phyloP scores from a whole-genome alignment of 2,797 vertebrate genomes.

The Tenualosa thibaudeaui region DNA sequence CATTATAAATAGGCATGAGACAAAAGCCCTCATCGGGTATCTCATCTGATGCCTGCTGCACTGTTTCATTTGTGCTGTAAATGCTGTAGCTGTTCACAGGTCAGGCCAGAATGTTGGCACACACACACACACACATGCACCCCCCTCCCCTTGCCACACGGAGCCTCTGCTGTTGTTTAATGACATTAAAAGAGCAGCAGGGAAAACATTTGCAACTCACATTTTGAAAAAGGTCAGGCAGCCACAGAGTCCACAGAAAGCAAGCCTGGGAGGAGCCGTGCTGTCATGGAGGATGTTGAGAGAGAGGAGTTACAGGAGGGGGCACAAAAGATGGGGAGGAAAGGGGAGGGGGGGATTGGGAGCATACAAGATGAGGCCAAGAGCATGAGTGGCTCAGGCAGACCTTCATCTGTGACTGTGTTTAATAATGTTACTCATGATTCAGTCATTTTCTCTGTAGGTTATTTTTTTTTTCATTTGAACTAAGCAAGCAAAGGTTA shows the following conservation, averaged over 20 bases:
- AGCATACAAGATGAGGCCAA: neutral
- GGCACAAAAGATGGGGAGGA: neutral
- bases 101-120: constrained; percentile 27
- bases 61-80: constrained; percentile 24
- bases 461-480: constrained; percentile 28
- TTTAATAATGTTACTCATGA: constrained; percentile 57
- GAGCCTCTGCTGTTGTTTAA: constrained; percentile 44
- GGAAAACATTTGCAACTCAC: constrained; percentile 26
- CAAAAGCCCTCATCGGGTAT: constrained; percentile 17
- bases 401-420: constrained; percentile 51
- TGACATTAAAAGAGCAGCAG: constrained; percentile 45
- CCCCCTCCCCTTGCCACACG: neutral
- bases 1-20: constrained; percentile 41
- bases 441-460: constrained; percentile 27
- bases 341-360: constrained; percentile 1
- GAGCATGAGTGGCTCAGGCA: constrained; percentile 24
- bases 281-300: constrained; percentile 26
- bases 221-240: constrained; percentile 44
- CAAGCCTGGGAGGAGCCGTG: constrained; percentile 35
- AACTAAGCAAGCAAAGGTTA: neutral
- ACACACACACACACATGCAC: neutral
- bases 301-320: neutral
- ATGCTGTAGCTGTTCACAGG: constrained; percentile 14
- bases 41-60: constrained; percentile 41
- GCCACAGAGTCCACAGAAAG: constrained; percentile 28